phyloP scores from a whole-genome alignment of 2,888 invertebrate genomes.

The Lasioglossum vierecki region DNA sequence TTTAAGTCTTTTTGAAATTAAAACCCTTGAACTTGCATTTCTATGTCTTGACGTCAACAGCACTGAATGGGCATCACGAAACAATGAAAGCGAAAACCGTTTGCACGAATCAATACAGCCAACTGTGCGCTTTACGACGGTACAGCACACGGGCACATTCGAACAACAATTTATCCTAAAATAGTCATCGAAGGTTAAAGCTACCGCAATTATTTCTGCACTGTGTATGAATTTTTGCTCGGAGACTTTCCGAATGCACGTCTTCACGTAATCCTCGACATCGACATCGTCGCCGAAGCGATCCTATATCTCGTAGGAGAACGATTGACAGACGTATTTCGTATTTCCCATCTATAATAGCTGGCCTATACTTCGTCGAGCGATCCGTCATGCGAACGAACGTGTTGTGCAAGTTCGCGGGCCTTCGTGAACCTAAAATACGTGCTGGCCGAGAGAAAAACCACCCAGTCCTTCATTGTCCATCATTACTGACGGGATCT shows the following conservation, averaged over 20 bases:
- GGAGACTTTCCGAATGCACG: not conserved
- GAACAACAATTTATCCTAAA: not conserved
- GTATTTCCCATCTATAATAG: slow-evolving; percentile 7
- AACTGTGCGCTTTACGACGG: not conserved
- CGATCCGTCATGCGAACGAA: not conserved
- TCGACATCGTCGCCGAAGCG: not conserved
- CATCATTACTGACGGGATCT: slow-evolving; percentile 15
- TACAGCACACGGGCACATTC: not conserved
- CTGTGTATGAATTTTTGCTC: not conserved
- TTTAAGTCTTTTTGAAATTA: not conserved
- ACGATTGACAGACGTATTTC: slow-evolving; percentile 22
- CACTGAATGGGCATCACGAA: not conserved
- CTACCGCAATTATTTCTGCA: not conserved
- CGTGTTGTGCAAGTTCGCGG: not conserved
- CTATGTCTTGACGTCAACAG: not conserved
- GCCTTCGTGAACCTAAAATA: slow-evolving; percentile 14
- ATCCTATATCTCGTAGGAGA: not conserved
- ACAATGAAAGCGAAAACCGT: not conserved
- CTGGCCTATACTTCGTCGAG: not conserved
- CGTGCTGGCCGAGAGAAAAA: not conserved
- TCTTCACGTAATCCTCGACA: not conserved
- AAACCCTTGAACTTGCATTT: not conserved
- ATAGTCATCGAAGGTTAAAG: not conserved
- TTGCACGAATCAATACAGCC: not conserved
- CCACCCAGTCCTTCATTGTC: slow-evolving; percentile 16